Evolutionary conservation across 1,140 invertebrate species (phyloP).

Genomic region (Diorhabda sublineata): DNA sequence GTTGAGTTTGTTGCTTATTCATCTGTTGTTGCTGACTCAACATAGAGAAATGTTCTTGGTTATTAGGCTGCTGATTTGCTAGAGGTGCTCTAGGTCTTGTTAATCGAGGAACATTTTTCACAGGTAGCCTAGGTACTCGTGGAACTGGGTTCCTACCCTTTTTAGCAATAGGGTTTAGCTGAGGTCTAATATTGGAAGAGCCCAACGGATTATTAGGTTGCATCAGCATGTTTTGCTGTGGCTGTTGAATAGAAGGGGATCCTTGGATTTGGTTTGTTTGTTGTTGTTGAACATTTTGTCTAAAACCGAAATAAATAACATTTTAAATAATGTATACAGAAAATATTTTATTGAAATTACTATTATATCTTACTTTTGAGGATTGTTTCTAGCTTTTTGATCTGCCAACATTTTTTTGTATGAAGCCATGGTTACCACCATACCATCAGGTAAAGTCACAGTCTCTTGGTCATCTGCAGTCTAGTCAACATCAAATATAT

Average conservation of each 20-base stretch:
- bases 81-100: conserved; percentile 3
- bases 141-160: not conserved
- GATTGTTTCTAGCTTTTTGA: conserved; percentile 11
- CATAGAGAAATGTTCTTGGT: conserved; percentile 8
- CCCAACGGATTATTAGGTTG: not conserved
- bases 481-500: not conserved
- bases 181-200: not conserved
- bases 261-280: conserved; percentile 1
- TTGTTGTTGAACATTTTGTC: not conserved
- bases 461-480: conserved; percentile 17
- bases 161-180: not conserved
- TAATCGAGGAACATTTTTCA: not conserved
- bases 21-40: conserved; percentile 13
- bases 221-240: not conserved
- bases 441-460: conserved; percentile 26
- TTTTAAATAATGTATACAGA: not conserved
- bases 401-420: conserved; percentile 27
- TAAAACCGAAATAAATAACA: not conserved
- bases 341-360: not conserved
- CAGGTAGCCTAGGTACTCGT: not conserved
- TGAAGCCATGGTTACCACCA: conserved; percentile 17
- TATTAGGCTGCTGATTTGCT: conserved; percentile 8
- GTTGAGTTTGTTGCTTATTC: conserved; percentile 8
- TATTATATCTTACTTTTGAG: conserved; percentile 20
- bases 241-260: not conserved